phyloP scores from a whole-genome alignment of 2,113 vertebrate genomes.

The Salvelinus sp. region DNA sequence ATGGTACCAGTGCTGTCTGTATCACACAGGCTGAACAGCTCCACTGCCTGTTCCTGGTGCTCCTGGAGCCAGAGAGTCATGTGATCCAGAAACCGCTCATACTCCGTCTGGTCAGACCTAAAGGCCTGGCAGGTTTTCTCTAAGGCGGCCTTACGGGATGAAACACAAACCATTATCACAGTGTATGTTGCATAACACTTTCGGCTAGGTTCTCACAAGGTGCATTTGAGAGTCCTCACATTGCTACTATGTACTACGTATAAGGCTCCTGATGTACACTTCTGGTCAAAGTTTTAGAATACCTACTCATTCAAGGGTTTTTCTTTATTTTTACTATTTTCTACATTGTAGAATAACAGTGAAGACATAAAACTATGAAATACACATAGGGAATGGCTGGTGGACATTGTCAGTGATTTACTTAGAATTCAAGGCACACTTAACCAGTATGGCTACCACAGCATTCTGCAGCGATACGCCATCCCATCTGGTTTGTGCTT shows the following conservation, averaged over 20 bases:
- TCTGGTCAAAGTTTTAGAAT: too few relatives aligned
- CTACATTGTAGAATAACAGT: too few relatives aligned
- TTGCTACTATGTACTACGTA: neutral
- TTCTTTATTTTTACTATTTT: too few relatives aligned
- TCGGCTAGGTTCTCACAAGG: neutral
- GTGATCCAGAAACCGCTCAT: neutral
- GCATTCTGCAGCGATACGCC: too few relatives aligned
- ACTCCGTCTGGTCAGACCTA: neutral
- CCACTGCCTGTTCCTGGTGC: constrained; percentile 20
- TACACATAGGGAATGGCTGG: too few relatives aligned
- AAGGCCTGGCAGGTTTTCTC: neutral
- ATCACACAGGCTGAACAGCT: constrained; percentile 26
- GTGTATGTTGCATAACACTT: neutral
- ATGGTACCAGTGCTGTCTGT: constrained; percentile 25
- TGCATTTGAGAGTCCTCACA: neutral
- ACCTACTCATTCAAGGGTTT: too few relatives aligned
- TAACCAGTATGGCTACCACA: too few relatives aligned
- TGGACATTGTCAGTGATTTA: too few relatives aligned
- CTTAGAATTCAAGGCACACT: too few relatives aligned
- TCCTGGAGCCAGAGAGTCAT: constrained; percentile 33
- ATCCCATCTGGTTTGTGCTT: too few relatives aligned
- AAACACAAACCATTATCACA: neutral
- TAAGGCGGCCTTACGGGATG: neutral
- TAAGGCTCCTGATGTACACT: neutral
- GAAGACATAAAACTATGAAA: too few relatives aligned